These are phyloP conservation scores for Lissocephala sabroskyi DNA, from an alignment of 2,888 invertebrate genomes.

Conservation along the genomic window DNA sequence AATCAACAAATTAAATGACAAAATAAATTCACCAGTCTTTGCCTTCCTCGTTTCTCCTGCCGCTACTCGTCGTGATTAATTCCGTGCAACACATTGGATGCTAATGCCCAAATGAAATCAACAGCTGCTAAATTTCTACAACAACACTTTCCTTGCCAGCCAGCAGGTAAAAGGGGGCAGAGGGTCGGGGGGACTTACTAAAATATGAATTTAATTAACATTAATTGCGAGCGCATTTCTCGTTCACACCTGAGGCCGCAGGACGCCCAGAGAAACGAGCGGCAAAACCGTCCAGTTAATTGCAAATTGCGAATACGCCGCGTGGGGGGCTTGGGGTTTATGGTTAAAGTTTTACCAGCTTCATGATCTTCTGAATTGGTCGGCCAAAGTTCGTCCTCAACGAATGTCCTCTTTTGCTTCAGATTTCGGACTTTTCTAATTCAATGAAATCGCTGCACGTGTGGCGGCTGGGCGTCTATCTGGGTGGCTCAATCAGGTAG, in stretches of 20 bases:
- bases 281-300: slow-evolving; percentile 59
- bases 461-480: no score
- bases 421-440: slow-evolving; percentile 34
- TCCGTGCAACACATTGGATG: slow-evolving; percentile 3
- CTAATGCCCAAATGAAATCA: slow-evolving; percentile 9
- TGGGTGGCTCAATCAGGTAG: no score
- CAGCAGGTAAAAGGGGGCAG: background rate
- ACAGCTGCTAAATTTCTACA: slow-evolving; percentile 5
- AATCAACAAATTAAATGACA: slow-evolving; percentile 28
- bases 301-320: slow-evolving; percentile 50
- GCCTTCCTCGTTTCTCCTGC: slow-evolving; percentile 1
- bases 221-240: slow-evolving; percentile 53
- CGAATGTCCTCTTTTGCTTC: no score
- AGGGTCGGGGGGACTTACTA: slow-evolving; percentile 11
- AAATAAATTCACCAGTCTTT: slow-evolving; percentile 17
- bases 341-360: background rate
- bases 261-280: slow-evolving; percentile 14
- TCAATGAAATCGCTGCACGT: no score
- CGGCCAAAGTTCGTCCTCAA: background rate
- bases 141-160: background rate
- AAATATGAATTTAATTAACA: slow-evolving; percentile 68
- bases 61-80: slow-evolving; percentile 19
- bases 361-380: background rate
- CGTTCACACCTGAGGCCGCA: slow-evolving; percentile 47
- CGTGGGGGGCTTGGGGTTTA: no score